Evolutionary conservation across 2,888 invertebrate genomes (phyloP).

Genomic region (Gerris lacustris): DNA sequence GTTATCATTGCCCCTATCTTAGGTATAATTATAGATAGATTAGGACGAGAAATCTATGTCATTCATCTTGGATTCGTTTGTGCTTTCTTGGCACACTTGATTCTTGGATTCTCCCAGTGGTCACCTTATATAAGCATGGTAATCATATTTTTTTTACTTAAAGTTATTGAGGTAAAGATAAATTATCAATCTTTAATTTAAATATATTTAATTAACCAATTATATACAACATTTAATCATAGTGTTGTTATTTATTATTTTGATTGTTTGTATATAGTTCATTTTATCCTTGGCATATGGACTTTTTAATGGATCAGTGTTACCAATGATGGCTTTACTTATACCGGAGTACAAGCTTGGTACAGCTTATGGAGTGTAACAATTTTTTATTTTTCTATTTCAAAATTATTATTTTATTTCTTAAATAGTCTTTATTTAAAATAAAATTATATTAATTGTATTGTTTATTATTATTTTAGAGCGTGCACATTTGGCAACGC

Average conservation of each 20-base stretch:
- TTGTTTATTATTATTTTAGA: background rate
- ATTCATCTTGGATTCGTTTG: background rate
- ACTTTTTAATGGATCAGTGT: background rate
- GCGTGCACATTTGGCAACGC: background rate
- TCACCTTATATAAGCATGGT: background rate
- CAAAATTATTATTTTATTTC: background rate
- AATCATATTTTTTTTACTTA: background rate
- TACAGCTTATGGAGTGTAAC: background rate
- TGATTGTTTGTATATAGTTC: background rate
- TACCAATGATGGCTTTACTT: background rate
- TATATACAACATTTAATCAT: too few relatives aligned
- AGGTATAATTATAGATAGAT: background rate
- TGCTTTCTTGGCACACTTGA: background rate
- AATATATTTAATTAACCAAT: too few relatives aligned
- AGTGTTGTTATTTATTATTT: background rate
- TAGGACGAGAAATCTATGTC: background rate
- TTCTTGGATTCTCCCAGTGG: background rate
- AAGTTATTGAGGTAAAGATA: too few relatives aligned
- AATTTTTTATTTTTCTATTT: background rate
- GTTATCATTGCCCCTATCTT: background rate
- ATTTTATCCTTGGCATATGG: background rate
- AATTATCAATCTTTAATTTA: too few relatives aligned
- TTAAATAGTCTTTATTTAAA: background rate
- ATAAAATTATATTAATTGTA: background rate
- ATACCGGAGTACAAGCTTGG: background rate